Evolutionary conservation across 2,888 invertebrate genomes (phyloP), one percentile per base, ranked within the genome.

Genomic region (Callinectes sapidus): DNA sequence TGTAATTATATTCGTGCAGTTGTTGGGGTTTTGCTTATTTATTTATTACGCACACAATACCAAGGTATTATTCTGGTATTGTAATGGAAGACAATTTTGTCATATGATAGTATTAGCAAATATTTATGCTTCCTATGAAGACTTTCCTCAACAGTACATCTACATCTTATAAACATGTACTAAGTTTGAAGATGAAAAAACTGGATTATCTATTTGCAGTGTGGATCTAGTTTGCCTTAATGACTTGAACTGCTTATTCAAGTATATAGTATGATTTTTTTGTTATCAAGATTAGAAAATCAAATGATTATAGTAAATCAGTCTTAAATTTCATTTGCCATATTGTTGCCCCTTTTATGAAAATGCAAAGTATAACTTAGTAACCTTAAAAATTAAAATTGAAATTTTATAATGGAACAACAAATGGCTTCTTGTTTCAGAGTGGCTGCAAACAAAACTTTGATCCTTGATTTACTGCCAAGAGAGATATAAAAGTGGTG

Each of bases 61-160:
- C 81, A 14, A 81, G 16, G 35, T 32, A 1, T 81, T 35, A 81
- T 32, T 81, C 14, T 28, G 77, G 77, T 35, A 3, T 81, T 81
- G 16, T 35, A 81, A 2, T 16, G 14, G 35, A 81, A 81, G 81
- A 8, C 81, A 81, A 3, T 16, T 14, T 35, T 10, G n/a, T 32
- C 14, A 3, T 81, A 2, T 35, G 18, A 0, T 32, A 81, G 81
- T 35, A 35, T n/a, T 81, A 81, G 14, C 81, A 35, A 28, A 18
- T 81, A 81, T 81, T 71, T 81, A 77, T 77, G 35, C 18, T 35
- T 81, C 81, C 3, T 81, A 16, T 81, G 81, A 81, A 71, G 71
- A 71, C 28, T 71, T 28, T 71, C 28, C 13, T n/a, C 71, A 71
- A 13, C 13, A 28, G 6, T 71, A 28, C 48, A 48, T 48, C 48